Percentiles rank a stretch among this genome's conserved stretches.
These are phyloP conservation scores for Symphodus melops DNA, from an alignment of 2,113 vertebrate genomes.

Conservation along the genomic window DNA sequence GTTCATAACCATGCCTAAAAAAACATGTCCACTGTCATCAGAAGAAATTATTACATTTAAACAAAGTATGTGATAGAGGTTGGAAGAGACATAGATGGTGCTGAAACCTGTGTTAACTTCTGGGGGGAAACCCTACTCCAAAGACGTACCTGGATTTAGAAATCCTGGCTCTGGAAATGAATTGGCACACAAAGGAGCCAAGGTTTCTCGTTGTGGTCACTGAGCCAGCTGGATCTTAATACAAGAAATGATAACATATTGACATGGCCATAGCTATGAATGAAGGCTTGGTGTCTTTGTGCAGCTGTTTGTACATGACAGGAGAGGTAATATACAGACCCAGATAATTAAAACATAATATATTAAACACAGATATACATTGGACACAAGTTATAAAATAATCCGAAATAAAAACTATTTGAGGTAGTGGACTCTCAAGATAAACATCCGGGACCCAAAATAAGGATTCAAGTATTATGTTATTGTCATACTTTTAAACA, in stretches of 20 bases:
- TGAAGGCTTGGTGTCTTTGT: neutral
- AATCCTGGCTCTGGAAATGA: slow-evolving; percentile 58
- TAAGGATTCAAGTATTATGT: neutral
- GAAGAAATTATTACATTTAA: neutral
- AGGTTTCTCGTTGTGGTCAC: slow-evolving; percentile 59
- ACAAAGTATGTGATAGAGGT: neutral
- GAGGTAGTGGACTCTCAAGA: slow-evolving; percentile 5
- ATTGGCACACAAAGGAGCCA: slow-evolving; percentile 68
- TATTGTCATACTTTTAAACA: slow-evolving; percentile 2
- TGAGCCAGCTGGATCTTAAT: slow-evolving; percentile 56
- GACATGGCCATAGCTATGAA: neutral
- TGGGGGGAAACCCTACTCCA: neutral
- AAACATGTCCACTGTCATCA: neutral
- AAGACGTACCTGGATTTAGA: slow-evolving; percentile 62
- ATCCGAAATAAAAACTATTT: neutral
- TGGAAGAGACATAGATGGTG: neutral
- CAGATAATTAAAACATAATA: no score
- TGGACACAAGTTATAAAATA: neutral
- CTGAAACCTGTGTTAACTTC: neutral
- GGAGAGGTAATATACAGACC: no score
- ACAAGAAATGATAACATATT: slow-evolving; percentile 5
- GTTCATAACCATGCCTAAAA: neutral
- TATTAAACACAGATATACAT: no score
- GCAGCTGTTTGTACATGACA: no score
- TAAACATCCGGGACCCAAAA: neutral